Conservation (phyloP, 2,797 vertebrate species). For the Enteromius thamalakanensis region DNA sequence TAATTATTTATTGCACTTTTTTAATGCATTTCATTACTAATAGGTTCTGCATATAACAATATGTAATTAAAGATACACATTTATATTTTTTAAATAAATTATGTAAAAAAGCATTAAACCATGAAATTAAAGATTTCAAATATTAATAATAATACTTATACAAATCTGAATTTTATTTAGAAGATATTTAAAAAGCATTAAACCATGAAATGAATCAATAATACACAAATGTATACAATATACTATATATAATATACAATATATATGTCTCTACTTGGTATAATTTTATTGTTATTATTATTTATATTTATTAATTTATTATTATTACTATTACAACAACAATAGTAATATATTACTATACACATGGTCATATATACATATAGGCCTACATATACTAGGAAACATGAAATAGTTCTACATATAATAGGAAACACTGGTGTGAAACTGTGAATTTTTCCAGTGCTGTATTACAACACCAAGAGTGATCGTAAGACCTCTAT, state of each 20-base stretch:
- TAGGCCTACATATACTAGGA: not conserved
- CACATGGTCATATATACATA: not conserved
- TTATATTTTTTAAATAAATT: not conserved
- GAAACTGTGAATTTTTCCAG: conserved; percentile 4
- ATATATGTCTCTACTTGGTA: not conserved
- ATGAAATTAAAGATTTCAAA: not conserved
- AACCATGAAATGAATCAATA: not conserved
- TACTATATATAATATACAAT: not conserved
- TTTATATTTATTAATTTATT: not conserved
- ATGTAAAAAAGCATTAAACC: not conserved
- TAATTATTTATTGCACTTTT: not conserved
- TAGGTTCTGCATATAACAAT: not conserved
- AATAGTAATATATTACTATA: not conserved
- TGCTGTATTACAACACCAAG: not conserved
- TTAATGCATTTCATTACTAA: not conserved
- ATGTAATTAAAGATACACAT: not conserved
- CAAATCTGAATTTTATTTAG: not conserved
- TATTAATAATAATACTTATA: not conserved
- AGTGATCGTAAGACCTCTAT: conserved; percentile 25
- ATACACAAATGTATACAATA: not conserved
- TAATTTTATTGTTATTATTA: not conserved
- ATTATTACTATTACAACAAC: not conserved
- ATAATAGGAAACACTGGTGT: conserved; percentile 1
- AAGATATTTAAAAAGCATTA: not conserved
- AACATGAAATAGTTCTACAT: not conserved